These are phyloP conservation scores for Ectropis grisescens DNA, from an alignment of 1,140 invertebrate species.

Conservation along the genomic window DNA sequence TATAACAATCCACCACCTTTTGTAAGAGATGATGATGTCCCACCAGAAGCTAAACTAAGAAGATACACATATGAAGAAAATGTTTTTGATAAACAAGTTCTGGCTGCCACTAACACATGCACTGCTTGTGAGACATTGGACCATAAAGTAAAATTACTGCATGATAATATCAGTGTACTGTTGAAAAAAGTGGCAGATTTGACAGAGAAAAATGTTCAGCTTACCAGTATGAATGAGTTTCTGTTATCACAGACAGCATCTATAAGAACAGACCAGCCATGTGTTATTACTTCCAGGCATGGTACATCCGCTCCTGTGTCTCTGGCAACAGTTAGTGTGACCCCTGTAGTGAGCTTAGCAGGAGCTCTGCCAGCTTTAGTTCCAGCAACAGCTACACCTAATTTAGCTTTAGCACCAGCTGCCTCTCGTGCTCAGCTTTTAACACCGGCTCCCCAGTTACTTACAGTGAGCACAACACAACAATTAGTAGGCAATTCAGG, in stretches of 20 bases:
- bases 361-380: constrained; percentile 49
- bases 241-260: constrained; percentile 53
- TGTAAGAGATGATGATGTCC: constrained; percentile 51
- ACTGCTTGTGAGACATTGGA: constrained; percentile 48
- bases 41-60: constrained; percentile 54
- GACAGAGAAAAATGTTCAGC: constrained; percentile 54
- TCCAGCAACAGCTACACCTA: constrained; percentile 47
- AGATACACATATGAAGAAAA: constrained; percentile 43
- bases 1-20: too few species aligned
- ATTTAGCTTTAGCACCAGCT: constrained; percentile 47
- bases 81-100: constrained; percentile 33
- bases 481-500: constrained; percentile 59
- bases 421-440: constrained; percentile 54
- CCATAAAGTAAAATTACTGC: constrained; percentile 54
- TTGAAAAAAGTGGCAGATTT: constrained; percentile 56
- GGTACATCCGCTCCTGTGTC: constrained; percentile 58
- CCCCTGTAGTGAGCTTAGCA: constrained; percentile 55
- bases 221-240: constrained; percentile 65
- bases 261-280: constrained; percentile 44
- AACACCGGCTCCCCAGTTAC: constrained; percentile 55
- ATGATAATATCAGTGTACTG: constrained; percentile 60
- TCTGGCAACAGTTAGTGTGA: constrained; percentile 58
- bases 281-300: constrained; percentile 59
- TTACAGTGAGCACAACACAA: constrained; percentile 60
- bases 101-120: constrained; percentile 32